Evolutionary conservation across 2,113 vertebrate species (phyloP).

Genomic region (Xenopus laevis): DNA sequence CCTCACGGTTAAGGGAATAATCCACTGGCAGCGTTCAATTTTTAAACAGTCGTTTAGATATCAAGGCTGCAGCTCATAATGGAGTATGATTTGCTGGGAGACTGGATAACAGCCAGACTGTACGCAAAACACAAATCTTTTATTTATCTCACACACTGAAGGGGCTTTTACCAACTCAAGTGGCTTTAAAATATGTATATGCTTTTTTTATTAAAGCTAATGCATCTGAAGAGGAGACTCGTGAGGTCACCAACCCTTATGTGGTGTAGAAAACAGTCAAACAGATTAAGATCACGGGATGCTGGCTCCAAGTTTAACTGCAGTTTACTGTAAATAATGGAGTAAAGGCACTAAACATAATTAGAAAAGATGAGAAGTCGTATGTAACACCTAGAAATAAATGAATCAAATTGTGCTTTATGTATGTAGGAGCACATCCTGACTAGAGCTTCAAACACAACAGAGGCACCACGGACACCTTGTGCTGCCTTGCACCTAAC

Average conservation of each 20-base stretch:
- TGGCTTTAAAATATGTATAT: constrained; percentile 7
- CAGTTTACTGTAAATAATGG: not conserved
- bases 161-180: constrained; percentile 5
- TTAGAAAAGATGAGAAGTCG: too few relatives aligned
- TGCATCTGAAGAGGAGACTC: constrained; percentile 1
- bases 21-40: constrained; percentile 34
- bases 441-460: too few relatives aligned
- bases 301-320: not conserved
- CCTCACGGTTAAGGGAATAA: constrained; percentile 40
- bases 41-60: constrained; percentile 40
- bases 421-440: too few relatives aligned
- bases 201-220: not conserved
- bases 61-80: constrained; percentile 27
- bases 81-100: constrained; percentile 28
- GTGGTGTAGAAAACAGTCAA: too few relatives aligned
- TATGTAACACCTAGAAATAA: too few relatives aligned
- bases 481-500: too few relatives aligned
- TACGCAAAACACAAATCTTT: constrained; percentile 4
- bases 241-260: not conserved
- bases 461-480: too few relatives aligned
- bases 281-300: not conserved
- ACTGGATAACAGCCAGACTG: constrained; percentile 27
- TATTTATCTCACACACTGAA: constrained; percentile 17
- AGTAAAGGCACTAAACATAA: not conserved
- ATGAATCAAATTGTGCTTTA: too few relatives aligned